These are phyloP conservation scores for Uropsilus gracilis DNA, from an alignment of 2,113 vertebrate species.

Conservation along the genomic window DNA sequence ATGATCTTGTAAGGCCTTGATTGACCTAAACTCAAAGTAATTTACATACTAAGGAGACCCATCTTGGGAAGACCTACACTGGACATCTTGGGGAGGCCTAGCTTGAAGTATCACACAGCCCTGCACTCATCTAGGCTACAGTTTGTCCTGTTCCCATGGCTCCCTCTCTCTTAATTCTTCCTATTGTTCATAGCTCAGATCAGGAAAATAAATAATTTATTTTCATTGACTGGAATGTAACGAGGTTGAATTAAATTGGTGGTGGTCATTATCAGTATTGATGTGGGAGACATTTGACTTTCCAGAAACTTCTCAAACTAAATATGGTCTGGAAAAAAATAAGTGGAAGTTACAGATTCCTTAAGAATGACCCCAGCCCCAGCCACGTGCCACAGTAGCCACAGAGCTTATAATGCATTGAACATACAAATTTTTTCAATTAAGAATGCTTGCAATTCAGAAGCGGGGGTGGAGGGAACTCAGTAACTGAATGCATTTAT, in stretches of 20 bases:
- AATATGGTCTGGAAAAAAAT: not conserved
- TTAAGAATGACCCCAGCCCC: not conserved
- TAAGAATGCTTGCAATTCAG: slow-evolving; percentile 29
- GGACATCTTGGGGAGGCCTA: not conserved
- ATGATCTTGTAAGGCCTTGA: not conserved
- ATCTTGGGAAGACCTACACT: not conserved
- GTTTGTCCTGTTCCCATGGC: no score
- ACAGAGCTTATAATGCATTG: slow-evolving; percentile 36
- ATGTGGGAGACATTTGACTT: not conserved
- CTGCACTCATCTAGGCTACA: not conserved
- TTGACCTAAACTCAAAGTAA: not conserved
- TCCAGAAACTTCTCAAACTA: slow-evolving; percentile 6
- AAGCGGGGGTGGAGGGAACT: not conserved
- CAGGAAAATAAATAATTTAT: not conserved
- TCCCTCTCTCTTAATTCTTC: not conserved
- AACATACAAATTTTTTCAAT: slow-evolving; percentile 56
- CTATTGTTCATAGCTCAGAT: not conserved
- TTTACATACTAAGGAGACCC: not conserved
- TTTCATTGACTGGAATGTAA: not conserved
- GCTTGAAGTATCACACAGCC: not conserved
- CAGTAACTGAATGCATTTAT: slow-evolving; percentile 47
- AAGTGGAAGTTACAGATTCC: not conserved
- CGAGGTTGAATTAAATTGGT: not conserved
- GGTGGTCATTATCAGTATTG: not conserved
- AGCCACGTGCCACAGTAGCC: not conserved